These are phyloP conservation scores for Sapajus apella DNA, from an alignment of 2,113 vertebrate genomes.

Conservation along the genomic window DNA sequence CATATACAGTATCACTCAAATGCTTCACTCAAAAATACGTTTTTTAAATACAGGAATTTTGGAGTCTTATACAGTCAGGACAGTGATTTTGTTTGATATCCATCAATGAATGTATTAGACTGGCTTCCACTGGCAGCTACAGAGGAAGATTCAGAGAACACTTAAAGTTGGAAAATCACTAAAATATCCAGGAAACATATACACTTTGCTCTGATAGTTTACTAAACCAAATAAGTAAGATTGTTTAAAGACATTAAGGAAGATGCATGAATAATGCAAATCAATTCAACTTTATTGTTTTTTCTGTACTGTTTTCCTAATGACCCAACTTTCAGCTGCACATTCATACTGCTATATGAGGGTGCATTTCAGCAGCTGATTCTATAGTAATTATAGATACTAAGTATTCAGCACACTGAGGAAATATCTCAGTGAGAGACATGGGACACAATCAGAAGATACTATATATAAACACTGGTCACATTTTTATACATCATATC, in stretches of 20 bases:
- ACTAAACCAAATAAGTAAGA: slow-evolving; percentile 56
- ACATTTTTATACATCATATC: slow-evolving; percentile 30
- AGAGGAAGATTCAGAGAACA: slow-evolving; percentile 44
- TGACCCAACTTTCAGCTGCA: not conserved
- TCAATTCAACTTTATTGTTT: slow-evolving; percentile 35
- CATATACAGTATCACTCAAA: slow-evolving; percentile 35
- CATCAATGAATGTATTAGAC: slow-evolving; percentile 38
- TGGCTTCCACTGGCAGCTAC: slow-evolving; percentile 18
- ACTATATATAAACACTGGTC: slow-evolving; percentile 25
- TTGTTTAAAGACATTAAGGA: slow-evolving; percentile 47
- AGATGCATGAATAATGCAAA: slow-evolving; percentile 40
- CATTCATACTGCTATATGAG: not conserved
- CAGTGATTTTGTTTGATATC: slow-evolving; percentile 56
- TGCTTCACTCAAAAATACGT: slow-evolving; percentile 8
- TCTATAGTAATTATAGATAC: slow-evolving; percentile 55
- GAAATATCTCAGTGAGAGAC: slow-evolving; percentile 44
- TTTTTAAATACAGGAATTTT: slow-evolving; percentile 20
- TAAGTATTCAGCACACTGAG: slow-evolving; percentile 42
- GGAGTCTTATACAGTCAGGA: not conserved
- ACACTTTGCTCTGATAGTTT: slow-evolving; percentile 46
- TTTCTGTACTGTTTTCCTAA: slow-evolving; percentile 42
- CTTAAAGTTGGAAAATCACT: slow-evolving; percentile 53
- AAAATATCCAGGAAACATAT: slow-evolving; percentile 30
- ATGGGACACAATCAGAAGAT: slow-evolving; percentile 2
- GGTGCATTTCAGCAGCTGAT: slow-evolving; percentile 31